Conservation (phyloP, 2,888 invertebrate species). For the Aphodius granarius region DNA sequence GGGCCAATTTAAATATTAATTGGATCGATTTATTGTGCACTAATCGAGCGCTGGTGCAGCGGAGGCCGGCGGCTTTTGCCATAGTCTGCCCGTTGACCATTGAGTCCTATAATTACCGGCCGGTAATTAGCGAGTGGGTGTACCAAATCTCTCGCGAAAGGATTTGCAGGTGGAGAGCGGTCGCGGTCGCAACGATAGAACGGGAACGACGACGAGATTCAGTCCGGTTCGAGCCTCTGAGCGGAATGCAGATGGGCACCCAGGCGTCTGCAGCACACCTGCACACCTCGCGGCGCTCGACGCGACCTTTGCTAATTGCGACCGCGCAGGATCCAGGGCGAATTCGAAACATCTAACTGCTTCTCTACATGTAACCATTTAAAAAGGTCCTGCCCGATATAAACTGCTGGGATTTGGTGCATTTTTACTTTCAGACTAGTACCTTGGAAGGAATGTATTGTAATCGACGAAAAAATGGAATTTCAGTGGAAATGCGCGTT, state of each 20-base stretch:
- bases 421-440: no score
- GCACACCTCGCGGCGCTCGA: constrained; percentile 51
- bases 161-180: constrained; percentile 32
- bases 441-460: no score
- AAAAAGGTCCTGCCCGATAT: neutral
- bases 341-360: constrained; percentile 12
- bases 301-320: constrained; percentile 53
- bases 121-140: constrained; percentile 22
- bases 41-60: neutral
- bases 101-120: neutral
- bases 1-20: neutral
- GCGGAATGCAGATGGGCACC: constrained; percentile 51
- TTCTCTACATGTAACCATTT: neutral
- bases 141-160: constrained; percentile 9
- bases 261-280: constrained; percentile 50
- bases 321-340: constrained; percentile 36
- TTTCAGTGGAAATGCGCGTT: no score
- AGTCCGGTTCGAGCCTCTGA: constrained; percentile 19
- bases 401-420: neutral
- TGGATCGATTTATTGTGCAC: neutral
- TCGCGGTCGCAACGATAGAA: neutral
- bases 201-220: constrained; percentile 14
- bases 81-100: neutral
- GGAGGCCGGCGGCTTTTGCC: neutral
- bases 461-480: no score